Evolutionary conservation across 2,888 invertebrate species (phyloP).

Genomic region (Ormyrus rosae): DNA sequence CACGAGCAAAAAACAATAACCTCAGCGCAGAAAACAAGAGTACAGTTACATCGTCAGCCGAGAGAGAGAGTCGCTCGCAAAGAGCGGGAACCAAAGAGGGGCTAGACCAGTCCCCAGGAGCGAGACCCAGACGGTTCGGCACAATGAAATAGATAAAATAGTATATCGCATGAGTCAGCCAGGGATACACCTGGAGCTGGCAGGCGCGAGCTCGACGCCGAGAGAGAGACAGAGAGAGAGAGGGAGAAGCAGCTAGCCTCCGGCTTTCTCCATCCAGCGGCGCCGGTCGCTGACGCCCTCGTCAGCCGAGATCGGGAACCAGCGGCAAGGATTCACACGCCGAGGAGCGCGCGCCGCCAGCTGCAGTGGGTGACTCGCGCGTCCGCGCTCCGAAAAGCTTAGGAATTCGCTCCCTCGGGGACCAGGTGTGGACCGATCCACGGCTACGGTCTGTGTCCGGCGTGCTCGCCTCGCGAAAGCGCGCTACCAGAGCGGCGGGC

Average conservation of each 20-base stretch:
- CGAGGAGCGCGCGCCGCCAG: neutral
- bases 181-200: conserved; percentile 25
- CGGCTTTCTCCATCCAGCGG: conserved; percentile 10
- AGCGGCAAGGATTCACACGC: neutral
- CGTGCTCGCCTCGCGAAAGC: neutral
- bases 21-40: neutral
- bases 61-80: neutral
- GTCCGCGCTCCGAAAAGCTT: too few species aligned
- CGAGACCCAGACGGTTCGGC: neutral
- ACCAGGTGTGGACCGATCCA: too few species aligned
- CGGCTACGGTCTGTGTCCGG: neutral
- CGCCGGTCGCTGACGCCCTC: conserved; percentile 60
- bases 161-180: conserved; percentile 26
- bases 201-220: too few species aligned
- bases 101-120: neutral
- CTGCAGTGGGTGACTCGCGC: neutral
- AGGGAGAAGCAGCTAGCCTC: conserved; percentile 14
- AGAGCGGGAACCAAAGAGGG: too few species aligned
- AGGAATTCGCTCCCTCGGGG: neutral
- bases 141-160: conserved; percentile 40
- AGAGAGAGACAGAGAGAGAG: conserved; percentile 5
- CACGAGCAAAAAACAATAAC: neutral
- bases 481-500: too few species aligned
- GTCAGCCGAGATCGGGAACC: conserved; percentile 58
- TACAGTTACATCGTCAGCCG: neutral